Evolutionary conservation across 2,113 vertebrate genomes (phyloP).

Genomic region (Salvator merianae): DNA sequence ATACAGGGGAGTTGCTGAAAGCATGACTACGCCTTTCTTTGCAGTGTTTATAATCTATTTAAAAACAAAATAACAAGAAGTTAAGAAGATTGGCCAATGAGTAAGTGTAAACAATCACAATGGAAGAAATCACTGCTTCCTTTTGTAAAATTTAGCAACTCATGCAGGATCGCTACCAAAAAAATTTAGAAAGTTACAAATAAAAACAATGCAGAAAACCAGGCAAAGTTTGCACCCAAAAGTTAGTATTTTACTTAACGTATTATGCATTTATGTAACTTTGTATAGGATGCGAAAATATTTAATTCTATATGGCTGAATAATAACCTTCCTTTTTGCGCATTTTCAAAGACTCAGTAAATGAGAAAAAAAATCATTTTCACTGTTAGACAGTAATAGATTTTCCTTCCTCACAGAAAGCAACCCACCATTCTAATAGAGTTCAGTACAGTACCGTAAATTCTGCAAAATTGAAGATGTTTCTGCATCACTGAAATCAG

Average conservation of each 20-base stretch:
- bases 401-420: not conserved
- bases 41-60: constrained; percentile 74
- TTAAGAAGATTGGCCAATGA: constrained; percentile 67
- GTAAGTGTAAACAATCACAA: constrained; percentile 57
- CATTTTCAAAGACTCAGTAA: not conserved
- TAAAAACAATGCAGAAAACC: constrained; percentile 46
- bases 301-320: too few species aligned
- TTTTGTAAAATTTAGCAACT: constrained; percentile 67
- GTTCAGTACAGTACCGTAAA: not conserved
- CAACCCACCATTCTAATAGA: not conserved
- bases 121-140: constrained; percentile 52
- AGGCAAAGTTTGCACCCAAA: not conserved
- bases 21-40: constrained; percentile 78
- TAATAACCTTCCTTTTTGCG: too few species aligned
- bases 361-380: not conserved
- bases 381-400: too few species aligned
- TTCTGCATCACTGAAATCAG: not conserved
- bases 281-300: not conserved
- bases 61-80: constrained; percentile 57
- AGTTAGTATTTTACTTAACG: not conserved
- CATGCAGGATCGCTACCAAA: constrained; percentile 56
- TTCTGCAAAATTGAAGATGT: not conserved
- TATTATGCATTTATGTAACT: not conserved
- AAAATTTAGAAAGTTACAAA: constrained; percentile 37
- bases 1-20: constrained; percentile 87